Evolutionary conservation across 2,888 invertebrate species (phyloP), one percentile per base, ranked within the genome.

Genomic region (Latrodectus hesperus): DNA sequence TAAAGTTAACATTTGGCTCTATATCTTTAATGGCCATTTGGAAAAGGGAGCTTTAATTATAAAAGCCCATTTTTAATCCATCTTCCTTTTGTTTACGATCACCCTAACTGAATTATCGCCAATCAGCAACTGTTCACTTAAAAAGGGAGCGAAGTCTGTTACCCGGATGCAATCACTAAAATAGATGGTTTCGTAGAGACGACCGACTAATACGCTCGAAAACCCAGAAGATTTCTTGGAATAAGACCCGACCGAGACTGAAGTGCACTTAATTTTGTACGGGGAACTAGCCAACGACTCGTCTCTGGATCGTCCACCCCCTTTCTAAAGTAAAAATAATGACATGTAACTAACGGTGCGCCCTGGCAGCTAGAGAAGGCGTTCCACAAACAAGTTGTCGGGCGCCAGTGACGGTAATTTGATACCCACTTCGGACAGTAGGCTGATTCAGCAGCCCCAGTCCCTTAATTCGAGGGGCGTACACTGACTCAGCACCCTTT

Each of bases 381-480:
- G 60, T 16, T 60, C 12, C 60, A 60, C 78, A 78, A 76, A 78
- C 70, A 78, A 52, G 26, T 65, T n/a, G 65, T 71, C 51, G 38
- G 53, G 53, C 53, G 55, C 11, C 74, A 26, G 10, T n/a, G 17
- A 22, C 67, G n/a, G 74, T 80, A 60, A 65, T 72, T 52, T 55
- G 81, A 81, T 81, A 81, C 80, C 81, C 73, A 67, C n/a, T 60
- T 70, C 78, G 60, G 49, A 60, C 83, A 17, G 22, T 52, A 49
- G 65, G 74, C 82, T 82, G 82, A 82, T 38, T 82, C 74, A 82
- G 82, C 82, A 55, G 65, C 52, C 67, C 53, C 17, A 38, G 52
- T 55, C 73, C 73, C 67, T 75, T 74, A 68, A 75, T 81, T 81
- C 52, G 64, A 26, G 82, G 68, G 68, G 81, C 81, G 81, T 77